Percentiles rank a stretch among this genome's conserved stretches.
phyloP scores from a whole-genome alignment of 2,797 vertebrate species.

The Danio choprae region DNA sequence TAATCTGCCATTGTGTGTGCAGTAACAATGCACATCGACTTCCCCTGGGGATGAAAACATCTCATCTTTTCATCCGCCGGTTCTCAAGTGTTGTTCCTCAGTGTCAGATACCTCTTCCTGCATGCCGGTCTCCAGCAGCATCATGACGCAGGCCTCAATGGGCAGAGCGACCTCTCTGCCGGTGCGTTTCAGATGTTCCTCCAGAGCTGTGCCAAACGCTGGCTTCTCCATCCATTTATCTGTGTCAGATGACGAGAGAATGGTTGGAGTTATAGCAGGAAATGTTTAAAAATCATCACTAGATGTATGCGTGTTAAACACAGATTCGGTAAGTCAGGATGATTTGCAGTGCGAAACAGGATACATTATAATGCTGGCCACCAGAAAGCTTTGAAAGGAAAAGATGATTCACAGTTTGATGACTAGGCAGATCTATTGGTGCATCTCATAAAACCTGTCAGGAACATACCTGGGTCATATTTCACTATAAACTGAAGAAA shows the following conservation, averaged over 20 bases:
- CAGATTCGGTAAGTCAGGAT: conserved; percentile 6
- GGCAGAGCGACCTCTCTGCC: conserved; percentile 92
- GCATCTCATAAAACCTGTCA: background rate
- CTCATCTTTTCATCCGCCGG: background rate
- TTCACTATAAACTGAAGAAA: background rate
- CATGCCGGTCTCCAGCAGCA: conserved; percentile 98
- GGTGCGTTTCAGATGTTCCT: conserved; percentile 95
- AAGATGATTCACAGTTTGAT: conserved; percentile 6
- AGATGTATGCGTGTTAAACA: background rate
- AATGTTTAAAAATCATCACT: conserved; percentile 8
- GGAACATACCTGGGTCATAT: background rate
- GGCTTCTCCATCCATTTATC: conserved; percentile 97
- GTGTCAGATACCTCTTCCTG: conserved; percentile 88
- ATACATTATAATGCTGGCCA: conserved; percentile 9
- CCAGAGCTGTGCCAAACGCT: conserved; percentile 90
- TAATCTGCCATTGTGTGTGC: background rate
- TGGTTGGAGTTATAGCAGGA: conserved; percentile 14
- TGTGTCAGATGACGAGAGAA: conserved; percentile 57
- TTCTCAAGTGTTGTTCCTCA: background rate
- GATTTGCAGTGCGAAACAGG: conserved; percentile 12
- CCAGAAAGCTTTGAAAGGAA: conserved; percentile 21
- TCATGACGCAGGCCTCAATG: conserved; percentile 96
- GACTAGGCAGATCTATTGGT: background rate
- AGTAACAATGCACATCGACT: background rate
- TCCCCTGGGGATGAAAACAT: background rate